Evolutionary conservation across 2,888 invertebrate genomes (phyloP).

Genomic region (Hololepta plana): DNA sequence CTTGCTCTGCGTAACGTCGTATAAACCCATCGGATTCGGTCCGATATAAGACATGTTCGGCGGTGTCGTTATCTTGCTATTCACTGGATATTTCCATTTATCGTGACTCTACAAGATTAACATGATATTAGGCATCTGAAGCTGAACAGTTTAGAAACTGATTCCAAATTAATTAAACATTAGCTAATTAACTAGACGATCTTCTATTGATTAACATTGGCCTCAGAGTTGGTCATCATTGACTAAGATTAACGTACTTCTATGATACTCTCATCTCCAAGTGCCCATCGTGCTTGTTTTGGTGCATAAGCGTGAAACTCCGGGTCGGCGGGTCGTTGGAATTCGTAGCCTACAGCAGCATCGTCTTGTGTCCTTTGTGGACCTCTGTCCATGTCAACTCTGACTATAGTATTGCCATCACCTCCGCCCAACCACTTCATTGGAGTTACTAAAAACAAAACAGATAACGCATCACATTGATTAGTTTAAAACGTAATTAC

Average conservation of each 20-base stretch:
- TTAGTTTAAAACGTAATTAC: too few species aligned
- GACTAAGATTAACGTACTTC: constrained; percentile 50
- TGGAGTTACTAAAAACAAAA: constrained; percentile 25
- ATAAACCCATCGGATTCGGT: constrained; percentile 31
- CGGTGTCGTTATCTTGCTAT: constrained; percentile 33
- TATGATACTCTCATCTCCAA: constrained; percentile 73
- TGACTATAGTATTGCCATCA: constrained; percentile 41
- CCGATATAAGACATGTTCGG: constrained; percentile 29
- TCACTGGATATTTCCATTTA: constrained; percentile 67
- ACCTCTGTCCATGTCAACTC: constrained; percentile 41
- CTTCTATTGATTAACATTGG: too few species aligned
- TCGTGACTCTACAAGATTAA: constrained; percentile 62
- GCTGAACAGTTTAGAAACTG: too few species aligned
- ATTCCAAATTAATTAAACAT: background rate
- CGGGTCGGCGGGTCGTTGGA: constrained; percentile 66
- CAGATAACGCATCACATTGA: too few species aligned
- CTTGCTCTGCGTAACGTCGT: constrained; percentile 35
- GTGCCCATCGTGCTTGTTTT: constrained; percentile 68
- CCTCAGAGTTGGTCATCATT: constrained; percentile 1
- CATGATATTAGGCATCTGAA: too few species aligned
- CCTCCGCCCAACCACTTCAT: constrained; percentile 65
- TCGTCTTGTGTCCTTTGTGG: constrained; percentile 70
- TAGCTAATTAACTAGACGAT: background rate
- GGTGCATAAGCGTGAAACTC: constrained; percentile 55
- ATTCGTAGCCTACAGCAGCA: constrained; percentile 84